These are phyloP conservation scores for Notechis scutatus DNA, from an alignment of 2,113 vertebrate species.

Conservation along the genomic window DNA sequence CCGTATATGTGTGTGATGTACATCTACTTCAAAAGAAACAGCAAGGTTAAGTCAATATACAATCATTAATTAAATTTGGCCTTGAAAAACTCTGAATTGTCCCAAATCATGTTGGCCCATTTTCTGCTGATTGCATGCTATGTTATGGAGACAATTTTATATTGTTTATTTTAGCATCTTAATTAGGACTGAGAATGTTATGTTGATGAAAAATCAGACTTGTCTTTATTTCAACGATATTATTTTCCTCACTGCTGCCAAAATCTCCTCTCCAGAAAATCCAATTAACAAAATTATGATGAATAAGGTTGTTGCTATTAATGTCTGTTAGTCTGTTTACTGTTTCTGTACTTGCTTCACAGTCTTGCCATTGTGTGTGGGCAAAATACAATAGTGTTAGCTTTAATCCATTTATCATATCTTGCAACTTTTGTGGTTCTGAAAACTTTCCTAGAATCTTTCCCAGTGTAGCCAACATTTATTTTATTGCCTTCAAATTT, in stretches of 20 bases:
- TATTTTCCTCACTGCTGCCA: constrained; percentile 4
- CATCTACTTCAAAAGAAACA: too few species aligned
- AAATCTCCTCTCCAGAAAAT: constrained; percentile 3
- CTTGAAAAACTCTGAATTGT: background rate
- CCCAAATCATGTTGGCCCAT: background rate
- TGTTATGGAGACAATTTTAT: background rate
- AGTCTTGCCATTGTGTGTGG: background rate
- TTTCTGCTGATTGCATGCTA: background rate
- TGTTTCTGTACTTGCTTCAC: background rate
- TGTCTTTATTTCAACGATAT: background rate
- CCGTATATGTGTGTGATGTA: too few species aligned
- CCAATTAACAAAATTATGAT: constrained; percentile 23
- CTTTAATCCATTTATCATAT: background rate
- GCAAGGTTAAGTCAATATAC: background rate
- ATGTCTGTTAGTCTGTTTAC: background rate
- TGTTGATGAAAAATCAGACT: background rate
- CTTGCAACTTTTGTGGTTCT: background rate
- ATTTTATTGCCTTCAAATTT: background rate
- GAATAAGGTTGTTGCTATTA: background rate
- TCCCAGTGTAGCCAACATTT: background rate
- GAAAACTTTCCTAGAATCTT: background rate
- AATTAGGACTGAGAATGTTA: background rate
- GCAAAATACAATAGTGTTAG: background rate
- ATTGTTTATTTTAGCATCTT: background rate
- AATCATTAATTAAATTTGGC: background rate